phyloP scores from a whole-genome alignment of 2,113 vertebrate genomes.

The Nesoenas mayeri region DNA sequence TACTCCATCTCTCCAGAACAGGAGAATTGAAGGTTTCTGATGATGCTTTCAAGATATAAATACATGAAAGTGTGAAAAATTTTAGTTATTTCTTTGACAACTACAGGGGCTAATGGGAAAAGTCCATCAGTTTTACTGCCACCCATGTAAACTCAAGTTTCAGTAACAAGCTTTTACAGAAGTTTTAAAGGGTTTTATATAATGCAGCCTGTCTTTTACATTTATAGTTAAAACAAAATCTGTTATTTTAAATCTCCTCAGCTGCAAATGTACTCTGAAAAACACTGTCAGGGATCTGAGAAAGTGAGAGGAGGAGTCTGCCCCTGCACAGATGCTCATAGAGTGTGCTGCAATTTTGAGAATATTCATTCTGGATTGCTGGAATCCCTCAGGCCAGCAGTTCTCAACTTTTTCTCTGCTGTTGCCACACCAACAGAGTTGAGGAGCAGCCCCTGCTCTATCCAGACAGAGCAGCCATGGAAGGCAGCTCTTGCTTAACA shows the following conservation, averaged over 20 bases:
- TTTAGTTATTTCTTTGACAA: background rate
- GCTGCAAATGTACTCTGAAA: slow-evolving; percentile 69
- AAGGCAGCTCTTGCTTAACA: background rate
- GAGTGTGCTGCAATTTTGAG: slow-evolving; percentile 59
- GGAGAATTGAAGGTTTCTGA: background rate
- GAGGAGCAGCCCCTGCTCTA: background rate
- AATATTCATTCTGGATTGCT: slow-evolving; percentile 64
- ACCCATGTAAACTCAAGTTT: slow-evolving; percentile 38
- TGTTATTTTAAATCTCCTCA: slow-evolving; percentile 70
- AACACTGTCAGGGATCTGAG: slow-evolving; percentile 69
- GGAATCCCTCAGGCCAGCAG: slow-evolving; percentile 66
- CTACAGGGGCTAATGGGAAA: background rate
- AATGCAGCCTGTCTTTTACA: slow-evolving; percentile 58
- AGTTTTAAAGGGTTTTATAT: slow-evolving; percentile 59
- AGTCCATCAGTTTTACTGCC: background rate
- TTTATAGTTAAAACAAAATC: slow-evolving; percentile 70
- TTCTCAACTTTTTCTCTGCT: slow-evolving; percentile 50
- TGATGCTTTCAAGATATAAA: background rate
- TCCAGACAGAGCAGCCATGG: background rate
- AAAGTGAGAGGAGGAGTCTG: slow-evolving; percentile 70
- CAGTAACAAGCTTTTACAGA: slow-evolving; percentile 3
- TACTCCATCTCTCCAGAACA: background rate
- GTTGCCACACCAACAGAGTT: slow-evolving; percentile 47
- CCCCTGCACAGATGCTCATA: slow-evolving; percentile 69
- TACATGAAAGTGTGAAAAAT: background rate